Evolutionary conservation across 2,113 vertebrate genomes (phyloP), one percentile per base, ranked within the genome.

Genomic region (Nansenia antarctica): DNA sequence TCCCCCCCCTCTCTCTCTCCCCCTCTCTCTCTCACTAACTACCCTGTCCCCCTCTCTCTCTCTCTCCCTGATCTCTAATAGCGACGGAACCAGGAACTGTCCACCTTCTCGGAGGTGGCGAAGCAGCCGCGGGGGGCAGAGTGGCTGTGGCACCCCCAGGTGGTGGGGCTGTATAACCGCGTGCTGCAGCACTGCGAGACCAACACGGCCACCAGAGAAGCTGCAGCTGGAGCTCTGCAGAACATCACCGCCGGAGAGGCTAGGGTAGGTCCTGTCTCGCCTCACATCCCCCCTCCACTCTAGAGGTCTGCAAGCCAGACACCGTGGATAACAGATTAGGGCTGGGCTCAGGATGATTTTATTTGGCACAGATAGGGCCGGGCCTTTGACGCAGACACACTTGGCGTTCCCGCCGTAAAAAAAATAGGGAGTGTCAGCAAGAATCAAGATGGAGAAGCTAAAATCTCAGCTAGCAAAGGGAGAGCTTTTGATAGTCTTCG

Each of bases 121-220:
- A 93, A 93, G 75, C 92, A 94, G 67, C 96, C 98, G 18, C 94
- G 93, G 67, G 97, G 95, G 18, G 89, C 95, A 1, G 97, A 99
- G 88, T 96, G 96, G 96, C 90, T 99, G 55, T 99, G 97, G 96
- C 97, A 98, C 83, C 98, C 98, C 0, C 92, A 96, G 74, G 93
- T 96, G 0, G 92, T 98, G 72, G 88, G 76, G 7, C 77, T 97
- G 24, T 99, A 99, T 85, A 97, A 94, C 77, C 76, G 77, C 3
- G 87, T 99, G 59, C 91, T 99, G 67, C 95, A 95, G 85, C 92
- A 88, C 84, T 93, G 91, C 0, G 92, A 94, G 60, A 85, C 91
- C 64, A 96, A 93, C 83, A 80, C 90, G 22, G 88, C 93, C 72
- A 95, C 93, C 0, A 93, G 94, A 0, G 98, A 99, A 77, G 98